These are phyloP conservation scores for Perizoma flavofasciatum DNA, from an alignment of 2,888 invertebrate species.

Conservation along the genomic window DNA sequence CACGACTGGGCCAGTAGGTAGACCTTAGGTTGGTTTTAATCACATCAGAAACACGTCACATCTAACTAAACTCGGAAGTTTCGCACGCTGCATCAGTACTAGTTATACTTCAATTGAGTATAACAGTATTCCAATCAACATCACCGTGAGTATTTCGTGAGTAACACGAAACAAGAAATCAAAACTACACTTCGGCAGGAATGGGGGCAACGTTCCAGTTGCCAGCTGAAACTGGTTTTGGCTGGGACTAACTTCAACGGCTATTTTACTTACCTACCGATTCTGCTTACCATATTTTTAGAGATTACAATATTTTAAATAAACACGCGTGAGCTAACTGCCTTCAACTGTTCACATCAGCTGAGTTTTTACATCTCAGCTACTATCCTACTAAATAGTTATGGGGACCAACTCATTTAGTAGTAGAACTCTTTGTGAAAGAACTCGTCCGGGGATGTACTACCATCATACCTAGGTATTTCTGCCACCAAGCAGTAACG, in stretches of 20 bases:
- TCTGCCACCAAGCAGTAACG: no score
- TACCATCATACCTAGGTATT: no score
- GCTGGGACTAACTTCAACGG: conserved; percentile 51
- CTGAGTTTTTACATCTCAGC: no score
- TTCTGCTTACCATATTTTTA: conserved; percentile 41
- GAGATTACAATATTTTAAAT: conserved; percentile 7
- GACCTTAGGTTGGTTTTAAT: no score
- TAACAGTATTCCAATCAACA: conserved; percentile 55
- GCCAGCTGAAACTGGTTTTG: conserved; percentile 68
- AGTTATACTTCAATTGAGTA: conserved; percentile 30
- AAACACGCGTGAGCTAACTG: neutral
- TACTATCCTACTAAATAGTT: no score
- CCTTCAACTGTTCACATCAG: no score
- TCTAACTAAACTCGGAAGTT: conserved; percentile 11
- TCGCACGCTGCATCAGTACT: conserved; percentile 35
- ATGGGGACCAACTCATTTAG: no score
- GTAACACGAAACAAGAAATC: conserved; percentile 60
- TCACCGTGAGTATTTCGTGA: conserved; percentile 37
- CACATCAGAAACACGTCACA: no score
- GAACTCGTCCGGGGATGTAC: no score
- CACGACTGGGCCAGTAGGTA: no score
- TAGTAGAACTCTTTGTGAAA: no score
- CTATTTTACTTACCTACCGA: conserved; percentile 49
- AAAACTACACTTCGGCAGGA: conserved; percentile 62
- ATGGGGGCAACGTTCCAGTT: conserved; percentile 78